phyloP scores from a whole-genome alignment of 2,797 vertebrate species.

The Lateolabrax maculatus region DNA sequence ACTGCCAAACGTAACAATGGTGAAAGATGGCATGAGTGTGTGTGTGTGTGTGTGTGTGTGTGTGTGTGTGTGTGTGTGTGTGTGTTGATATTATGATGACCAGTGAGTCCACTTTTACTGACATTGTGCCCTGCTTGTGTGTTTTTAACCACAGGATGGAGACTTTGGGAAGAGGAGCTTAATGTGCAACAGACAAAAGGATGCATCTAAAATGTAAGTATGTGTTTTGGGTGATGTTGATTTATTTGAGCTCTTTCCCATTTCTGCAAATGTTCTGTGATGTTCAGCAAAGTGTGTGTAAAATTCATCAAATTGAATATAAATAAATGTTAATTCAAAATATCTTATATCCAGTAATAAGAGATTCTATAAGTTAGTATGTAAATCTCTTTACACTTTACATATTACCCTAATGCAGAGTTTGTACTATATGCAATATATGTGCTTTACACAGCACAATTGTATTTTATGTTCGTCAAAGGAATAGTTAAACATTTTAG shows the following conservation, averaged over 20 bases:
- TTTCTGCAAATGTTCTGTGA: neutral
- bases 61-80: slow-evolving; percentile 55
- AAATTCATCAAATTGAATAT: neutral
- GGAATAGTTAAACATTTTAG: neutral
- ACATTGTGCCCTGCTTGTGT: slow-evolving; percentile 58
- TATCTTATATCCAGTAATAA: neutral
- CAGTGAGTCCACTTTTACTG: slow-evolving; percentile 52
- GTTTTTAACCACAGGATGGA: slow-evolving; percentile 72
- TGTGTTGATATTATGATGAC: slow-evolving; percentile 64
- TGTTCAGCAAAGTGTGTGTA: neutral
- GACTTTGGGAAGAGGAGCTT: slow-evolving; percentile 53
- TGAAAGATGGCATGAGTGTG: slow-evolving; percentile 58
- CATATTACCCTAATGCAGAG: neutral
- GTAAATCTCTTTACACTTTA: neutral
- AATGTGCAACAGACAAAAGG: slow-evolving; percentile 23
- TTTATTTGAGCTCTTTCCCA: neutral
- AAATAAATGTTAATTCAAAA: neutral
- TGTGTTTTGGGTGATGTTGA: neutral
- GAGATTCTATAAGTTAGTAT: neutral
- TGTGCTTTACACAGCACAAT: neutral
- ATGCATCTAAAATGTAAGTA: slow-evolving; percentile 74
- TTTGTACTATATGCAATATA: neutral
- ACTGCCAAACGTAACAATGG: slow-evolving; percentile 68
- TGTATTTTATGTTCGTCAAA: neutral
- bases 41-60: slow-evolving; percentile 55